Evolutionary conservation across 2,888 invertebrate genomes (phyloP), one percentile per base, ranked within the genome.

Genomic region (Patella ulyssiponensis): DNA sequence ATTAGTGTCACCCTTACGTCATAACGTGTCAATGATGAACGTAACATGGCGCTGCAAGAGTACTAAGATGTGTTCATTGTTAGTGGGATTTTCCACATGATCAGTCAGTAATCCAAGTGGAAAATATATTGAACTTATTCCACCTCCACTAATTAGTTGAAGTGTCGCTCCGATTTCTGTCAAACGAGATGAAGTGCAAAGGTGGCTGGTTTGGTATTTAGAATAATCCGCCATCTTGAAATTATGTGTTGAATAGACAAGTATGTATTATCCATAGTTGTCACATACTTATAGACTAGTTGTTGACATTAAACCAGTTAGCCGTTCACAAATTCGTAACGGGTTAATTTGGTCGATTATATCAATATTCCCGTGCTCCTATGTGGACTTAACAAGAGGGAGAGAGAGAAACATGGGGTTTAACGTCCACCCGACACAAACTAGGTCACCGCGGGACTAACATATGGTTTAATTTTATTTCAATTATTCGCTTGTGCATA

Each of bases 21-120:
- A 64, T 64, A 64, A 64, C 64, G 64, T 64, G 64, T 64, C 64
- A 64, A 64, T 64, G 64, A 64, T 23, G 64, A 44, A 64, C 64
- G 64, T 64, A 64, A 64, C 20, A 23, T 64, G 23, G 64, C 14
- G 23, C 20, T 23, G 64, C 9, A 44, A 44, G 44, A 44, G 44
- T 44, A 44, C 44, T 44, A 44, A 64, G 20, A 64, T 20, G 14
- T 23, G 64, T 20, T 23, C 23, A 64, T 64, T 64, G 64, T 64
- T 64, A 23, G 23, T 23, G 23, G 20, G 64, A 23, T 23, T 23
- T 64, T 64, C 15, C 20, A 23, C 64, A 12, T 23, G 64, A 23
- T 23, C 23, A 20, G 20, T 64, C 64, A 64, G 64, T 23, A 64
- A 64, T 64, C 64, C 20, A 64, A 23, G 64, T 23, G 64, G 64